phyloP scores from a whole-genome alignment of 2,888 invertebrate species.

The Athripsodes cinereus region DNA sequence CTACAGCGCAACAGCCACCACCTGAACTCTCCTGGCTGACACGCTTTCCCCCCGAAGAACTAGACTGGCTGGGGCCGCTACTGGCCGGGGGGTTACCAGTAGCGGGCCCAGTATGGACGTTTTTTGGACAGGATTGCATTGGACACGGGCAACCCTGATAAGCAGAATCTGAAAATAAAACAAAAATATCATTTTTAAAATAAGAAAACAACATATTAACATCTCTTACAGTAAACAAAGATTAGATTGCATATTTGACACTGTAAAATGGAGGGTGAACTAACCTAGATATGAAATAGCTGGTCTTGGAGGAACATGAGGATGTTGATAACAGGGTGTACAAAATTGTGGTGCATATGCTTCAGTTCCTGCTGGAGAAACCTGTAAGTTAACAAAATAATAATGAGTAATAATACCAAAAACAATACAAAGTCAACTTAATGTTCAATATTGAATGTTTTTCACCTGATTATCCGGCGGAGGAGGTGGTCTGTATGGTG shows the following conservation, averaged over 20 bases:
- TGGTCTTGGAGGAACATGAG: conserved; percentile 55
- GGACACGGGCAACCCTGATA: conserved; percentile 75
- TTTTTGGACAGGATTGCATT: conserved; percentile 95
- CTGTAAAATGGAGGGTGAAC: not conserved
- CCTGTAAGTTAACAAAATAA: no score
- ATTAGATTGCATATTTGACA: not conserved
- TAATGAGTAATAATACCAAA: not conserved
- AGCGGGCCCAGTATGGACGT: conserved; percentile 97
- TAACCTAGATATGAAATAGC: conserved; percentile 21
- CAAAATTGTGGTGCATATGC: conserved; percentile 49
- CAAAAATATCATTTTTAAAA: not conserved
- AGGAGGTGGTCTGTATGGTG: conserved; percentile 15
- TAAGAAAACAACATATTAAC: not conserved
- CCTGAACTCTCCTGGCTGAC: conserved; percentile 40
- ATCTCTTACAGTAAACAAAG: not conserved
- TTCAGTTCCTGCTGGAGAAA: conserved; percentile 41
- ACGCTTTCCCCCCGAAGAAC: conserved; percentile 42
- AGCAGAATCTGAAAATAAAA: conserved; percentile 41
- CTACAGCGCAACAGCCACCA: conserved; percentile 28
- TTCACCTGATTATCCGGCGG: conserved; percentile 21
- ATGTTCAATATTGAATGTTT: not conserved
- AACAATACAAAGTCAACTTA: not conserved
- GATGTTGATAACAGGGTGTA: conserved; percentile 48
- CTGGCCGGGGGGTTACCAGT: conserved; percentile 88
- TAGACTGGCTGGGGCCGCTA: conserved; percentile 44